phyloP scores from a whole-genome alignment of 1,140 invertebrate species.

The Polypedilum pembai region DNA sequence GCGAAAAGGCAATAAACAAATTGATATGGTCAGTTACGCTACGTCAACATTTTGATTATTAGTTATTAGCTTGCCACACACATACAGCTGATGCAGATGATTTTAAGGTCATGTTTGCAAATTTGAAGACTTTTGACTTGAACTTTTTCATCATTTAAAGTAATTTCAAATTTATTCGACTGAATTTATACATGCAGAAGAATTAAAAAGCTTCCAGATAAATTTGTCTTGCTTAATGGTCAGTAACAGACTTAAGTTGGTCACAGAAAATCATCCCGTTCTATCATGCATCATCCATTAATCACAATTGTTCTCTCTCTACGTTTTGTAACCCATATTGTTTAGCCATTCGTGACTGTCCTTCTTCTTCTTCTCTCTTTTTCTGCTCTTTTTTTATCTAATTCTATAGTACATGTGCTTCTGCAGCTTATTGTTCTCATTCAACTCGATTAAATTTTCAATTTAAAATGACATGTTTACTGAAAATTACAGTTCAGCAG shows the following conservation, averaged over 20 bases:
- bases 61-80: too few species aligned
- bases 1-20: too few species aligned
- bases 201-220: neutral
- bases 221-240: neutral
- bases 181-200: neutral
- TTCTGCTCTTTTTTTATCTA: neutral
- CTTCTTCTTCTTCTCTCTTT: neutral
- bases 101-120: too few species aligned
- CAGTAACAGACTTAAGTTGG: neutral
- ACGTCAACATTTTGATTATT: too few species aligned
- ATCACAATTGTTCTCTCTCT: neutral
- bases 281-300: conserved; percentile 17
- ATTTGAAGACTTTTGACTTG: too few species aligned
- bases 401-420: neutral
- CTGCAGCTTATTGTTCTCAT: conserved; percentile 6
- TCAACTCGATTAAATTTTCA: conserved; percentile 15
- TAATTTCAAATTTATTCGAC: neutral
- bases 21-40: too few species aligned
- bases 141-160: neutral
- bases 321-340: neutral
- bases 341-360: conserved; percentile 1
- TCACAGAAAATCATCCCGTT: neutral
- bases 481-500: neutral
- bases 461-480: conserved; percentile 19
- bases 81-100: too few species aligned